Percentiles rank a stretch among this genome's conserved stretches.
Evolutionary conservation across 2,797 vertebrate genomes (phyloP).

Genomic region (Channa striata): DNA sequence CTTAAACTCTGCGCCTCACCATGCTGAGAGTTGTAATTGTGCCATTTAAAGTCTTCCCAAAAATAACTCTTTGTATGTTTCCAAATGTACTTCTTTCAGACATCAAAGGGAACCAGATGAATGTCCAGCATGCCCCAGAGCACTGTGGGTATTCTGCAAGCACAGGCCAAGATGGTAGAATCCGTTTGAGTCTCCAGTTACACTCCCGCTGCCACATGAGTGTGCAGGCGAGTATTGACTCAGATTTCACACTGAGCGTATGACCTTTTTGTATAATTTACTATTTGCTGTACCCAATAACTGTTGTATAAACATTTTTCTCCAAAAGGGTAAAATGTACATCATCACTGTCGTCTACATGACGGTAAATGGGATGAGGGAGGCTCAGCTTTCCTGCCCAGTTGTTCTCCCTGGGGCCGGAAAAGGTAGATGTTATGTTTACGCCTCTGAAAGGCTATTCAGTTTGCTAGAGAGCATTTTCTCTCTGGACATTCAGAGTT

Average conservation of each 20-base stretch:
- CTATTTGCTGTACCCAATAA: slow-evolving; percentile 50
- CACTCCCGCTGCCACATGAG: slow-evolving; percentile 79
- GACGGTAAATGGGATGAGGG: slow-evolving; percentile 57
- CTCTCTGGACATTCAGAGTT: slow-evolving; percentile 54
- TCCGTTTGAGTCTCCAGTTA: slow-evolving; percentile 72
- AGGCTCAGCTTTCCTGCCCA: slow-evolving; percentile 77
- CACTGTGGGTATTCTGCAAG: slow-evolving; percentile 82
- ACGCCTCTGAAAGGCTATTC: slow-evolving; percentile 48
- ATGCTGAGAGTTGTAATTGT: slow-evolving; percentile 30
- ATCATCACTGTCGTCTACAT: slow-evolving; percentile 71
- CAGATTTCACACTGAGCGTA: slow-evolving; percentile 47
- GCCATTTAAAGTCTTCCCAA: slow-evolving; percentile 10
- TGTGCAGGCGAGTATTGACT: slow-evolving; percentile 78
- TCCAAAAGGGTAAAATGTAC: slow-evolving; percentile 72
- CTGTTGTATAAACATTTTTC: slow-evolving; percentile 38
- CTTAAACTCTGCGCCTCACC: slow-evolving; percentile 4
- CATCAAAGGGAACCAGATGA: slow-evolving; percentile 59
- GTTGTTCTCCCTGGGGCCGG: slow-evolving; percentile 33
- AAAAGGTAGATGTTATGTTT: slow-evolving; percentile 72
- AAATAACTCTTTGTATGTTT: slow-evolving; percentile 15
- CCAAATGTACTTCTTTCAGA: slow-evolving; percentile 55
- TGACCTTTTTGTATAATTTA: slow-evolving; percentile 63
- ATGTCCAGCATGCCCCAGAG: slow-evolving; percentile 66
- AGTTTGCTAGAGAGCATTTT: slow-evolving; percentile 41
- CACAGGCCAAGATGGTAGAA: slow-evolving; percentile 66